Evolutionary conservation across 2,888 invertebrate species (phyloP), one percentile per base, ranked within the genome.

Genomic region (Dasysyrphus albostriatus): DNA sequence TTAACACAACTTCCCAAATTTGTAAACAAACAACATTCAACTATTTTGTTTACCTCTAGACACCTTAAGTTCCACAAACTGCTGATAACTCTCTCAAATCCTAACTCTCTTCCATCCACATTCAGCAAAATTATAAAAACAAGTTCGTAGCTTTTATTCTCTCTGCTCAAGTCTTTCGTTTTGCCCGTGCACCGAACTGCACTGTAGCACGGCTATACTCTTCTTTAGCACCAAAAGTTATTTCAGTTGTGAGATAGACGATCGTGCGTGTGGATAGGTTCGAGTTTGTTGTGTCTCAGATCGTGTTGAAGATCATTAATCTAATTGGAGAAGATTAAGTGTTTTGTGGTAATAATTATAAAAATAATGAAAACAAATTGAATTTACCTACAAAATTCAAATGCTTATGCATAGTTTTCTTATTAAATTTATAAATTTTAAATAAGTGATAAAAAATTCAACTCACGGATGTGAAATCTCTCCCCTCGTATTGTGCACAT

Each of bases 401-500:
- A 16, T 29, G 12, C 16, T 5, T 9, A 0, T 59, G 16, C 10
- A 32, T 39, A 8, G 34, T 34, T 37, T 34, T 16, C 8, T 32
- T n/a, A 24, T 61, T 14, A 14, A n/a, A 1, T 10, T 61, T 19
- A 7, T 1, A n/a, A 24, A 24, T 12, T 10, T 2, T n/a, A 29
- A 29, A 12, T 16, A 44, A 44, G 14, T 42, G 16, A 73, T 49
- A 10, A 39, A 70, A 70, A 77, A 24, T 61, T 37, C 51, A 83
- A 1, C 49, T 83, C 42, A 63, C 79, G 83, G 79, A 81, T 84
- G 84, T 84, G 75, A 47, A 84, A 76, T 70, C 56, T 70, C 56
- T 63, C 76, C 54, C 39, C 54, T 69, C 37, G 14, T 29, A 51
- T 74, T 29, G 61, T 74, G 69, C 69, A 67, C 75, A 77, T 65